Evolutionary conservation across 2,113 vertebrate genomes (phyloP).

Genomic region (Megaceryle torquata): DNA sequence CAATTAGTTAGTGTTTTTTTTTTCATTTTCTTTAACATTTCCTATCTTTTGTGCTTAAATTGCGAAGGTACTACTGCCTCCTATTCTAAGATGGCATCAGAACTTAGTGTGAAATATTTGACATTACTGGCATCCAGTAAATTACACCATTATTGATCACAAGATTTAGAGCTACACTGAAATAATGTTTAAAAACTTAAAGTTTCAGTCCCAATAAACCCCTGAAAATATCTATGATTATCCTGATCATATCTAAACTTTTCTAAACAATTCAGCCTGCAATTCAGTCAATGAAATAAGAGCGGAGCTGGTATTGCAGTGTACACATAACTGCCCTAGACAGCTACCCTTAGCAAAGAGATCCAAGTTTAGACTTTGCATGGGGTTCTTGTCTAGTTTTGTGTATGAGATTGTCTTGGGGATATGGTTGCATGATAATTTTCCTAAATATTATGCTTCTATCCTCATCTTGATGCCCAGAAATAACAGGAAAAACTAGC

Average conservation of each 20-base stretch:
- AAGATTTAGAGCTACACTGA: neutral
- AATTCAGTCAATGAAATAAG: neutral
- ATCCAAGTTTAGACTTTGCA: neutral
- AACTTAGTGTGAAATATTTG: neutral
- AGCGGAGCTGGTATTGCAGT: neutral
- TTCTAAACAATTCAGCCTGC: neutral
- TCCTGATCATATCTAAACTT: neutral
- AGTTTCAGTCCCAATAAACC: neutral
- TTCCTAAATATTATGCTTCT: neutral
- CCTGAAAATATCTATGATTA: neutral
- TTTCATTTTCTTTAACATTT: neutral
- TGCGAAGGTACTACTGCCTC: neutral
- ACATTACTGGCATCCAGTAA: neutral
- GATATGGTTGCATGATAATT: neutral
- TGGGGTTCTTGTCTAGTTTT: neutral
- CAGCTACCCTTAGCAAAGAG: neutral
- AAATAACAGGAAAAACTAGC: neutral
- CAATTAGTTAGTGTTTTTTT: neutral
- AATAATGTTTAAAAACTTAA: neutral
- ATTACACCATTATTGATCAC: neutral
- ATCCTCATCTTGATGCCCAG: neutral
- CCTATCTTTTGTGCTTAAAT: neutral
- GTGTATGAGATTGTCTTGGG: neutral
- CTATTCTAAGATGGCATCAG: neutral
- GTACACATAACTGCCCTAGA: neutral